Evolutionary conservation across 2,113 vertebrate species (phyloP).

Genomic region (Taxidea taxus): DNA sequence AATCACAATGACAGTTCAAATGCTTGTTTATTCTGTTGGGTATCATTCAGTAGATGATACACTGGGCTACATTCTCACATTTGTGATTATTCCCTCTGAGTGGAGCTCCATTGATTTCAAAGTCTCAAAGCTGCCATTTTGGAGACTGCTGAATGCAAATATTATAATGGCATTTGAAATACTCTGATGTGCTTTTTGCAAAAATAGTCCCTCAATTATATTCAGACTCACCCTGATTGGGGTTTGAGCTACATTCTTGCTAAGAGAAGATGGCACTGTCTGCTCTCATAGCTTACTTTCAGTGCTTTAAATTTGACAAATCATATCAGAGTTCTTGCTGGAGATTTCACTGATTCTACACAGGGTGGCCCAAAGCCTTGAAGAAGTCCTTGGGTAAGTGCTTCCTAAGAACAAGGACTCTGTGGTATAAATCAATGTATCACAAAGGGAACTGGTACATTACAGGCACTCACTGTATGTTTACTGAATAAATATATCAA

Average conservation of each 20-base stretch:
- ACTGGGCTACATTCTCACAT: not conserved
- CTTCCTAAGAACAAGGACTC: not conserved
- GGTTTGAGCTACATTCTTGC: conserved; percentile 31
- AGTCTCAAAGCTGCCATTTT: conserved; percentile 61
- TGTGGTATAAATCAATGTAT: not conserved
- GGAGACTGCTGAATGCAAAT: conserved; percentile 59
- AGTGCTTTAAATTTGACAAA: conserved; percentile 33
- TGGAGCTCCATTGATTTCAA: conserved; percentile 35
- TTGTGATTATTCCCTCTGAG: conserved; percentile 13
- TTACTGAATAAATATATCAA: not conserved
- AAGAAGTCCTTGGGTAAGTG: not conserved
- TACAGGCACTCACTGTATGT: not conserved
- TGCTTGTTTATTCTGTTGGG: conserved; percentile 3
- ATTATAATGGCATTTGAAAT: conserved; percentile 50
- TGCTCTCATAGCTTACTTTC: conserved; percentile 1
- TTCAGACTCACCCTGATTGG: conserved; percentile 26
- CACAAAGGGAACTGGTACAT: not conserved
- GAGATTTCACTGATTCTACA: not conserved
- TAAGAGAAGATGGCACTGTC: conserved; percentile 32
- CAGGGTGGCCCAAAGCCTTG: not conserved
- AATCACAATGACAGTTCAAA: conserved; percentile 30
- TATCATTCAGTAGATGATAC: conserved; percentile 6
- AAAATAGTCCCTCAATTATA: conserved; percentile 53
- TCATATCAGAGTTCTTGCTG: not conserved
- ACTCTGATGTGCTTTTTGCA: conserved; percentile 58